Evolutionary conservation across 1,140 invertebrate genomes (phyloP).

Genomic region (Zaprionus taronus): DNA sequence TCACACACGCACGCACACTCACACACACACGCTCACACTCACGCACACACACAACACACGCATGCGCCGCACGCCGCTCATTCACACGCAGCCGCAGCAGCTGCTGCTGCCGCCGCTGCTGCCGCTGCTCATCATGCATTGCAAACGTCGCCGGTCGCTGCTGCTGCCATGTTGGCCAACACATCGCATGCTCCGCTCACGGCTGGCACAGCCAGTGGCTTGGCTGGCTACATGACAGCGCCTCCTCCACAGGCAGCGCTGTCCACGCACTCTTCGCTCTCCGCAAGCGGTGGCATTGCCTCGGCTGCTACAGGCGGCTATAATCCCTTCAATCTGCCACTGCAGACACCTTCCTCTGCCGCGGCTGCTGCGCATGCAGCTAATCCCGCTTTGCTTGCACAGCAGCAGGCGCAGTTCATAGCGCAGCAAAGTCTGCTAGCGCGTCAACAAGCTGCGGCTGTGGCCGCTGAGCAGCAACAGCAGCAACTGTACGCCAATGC

Average conservation of each 20-base stretch:
- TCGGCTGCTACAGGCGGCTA: conserved; percentile 43
- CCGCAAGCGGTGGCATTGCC: conserved; percentile 46
- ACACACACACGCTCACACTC: conserved; percentile 47
- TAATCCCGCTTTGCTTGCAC: conserved; percentile 73
- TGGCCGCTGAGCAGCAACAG: conserved; percentile 72
- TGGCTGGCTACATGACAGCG: conserved; percentile 47
- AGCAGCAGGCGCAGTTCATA: conserved; percentile 83
- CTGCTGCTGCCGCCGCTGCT: conserved; percentile 45
- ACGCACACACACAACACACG: conserved; percentile 55
- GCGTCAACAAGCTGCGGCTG: conserved; percentile 77
- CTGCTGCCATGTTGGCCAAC: conserved; percentile 28
- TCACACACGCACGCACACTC: conserved; percentile 70
- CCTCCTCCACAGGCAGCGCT: conserved; percentile 41
- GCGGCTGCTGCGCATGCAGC: conserved; percentile 46
- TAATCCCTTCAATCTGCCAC: conserved; percentile 59
- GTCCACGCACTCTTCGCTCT: conserved; percentile 47
- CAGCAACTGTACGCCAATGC: conserved; percentile 74
- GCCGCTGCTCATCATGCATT: conserved; percentile 61
- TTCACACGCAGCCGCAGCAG: conserved; percentile 50
- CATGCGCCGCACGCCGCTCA: conserved; percentile 62
- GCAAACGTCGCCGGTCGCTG: conserved; percentile 56
- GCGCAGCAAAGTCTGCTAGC: conserved; percentile 81
- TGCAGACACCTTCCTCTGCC: conserved; percentile 46
- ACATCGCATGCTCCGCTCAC: conserved; percentile 40
- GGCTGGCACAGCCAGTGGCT: conserved; percentile 43